Base-by-base conservation (phyloP, 2,113 vertebrate genomes). In the Columbina picui region DNA sequence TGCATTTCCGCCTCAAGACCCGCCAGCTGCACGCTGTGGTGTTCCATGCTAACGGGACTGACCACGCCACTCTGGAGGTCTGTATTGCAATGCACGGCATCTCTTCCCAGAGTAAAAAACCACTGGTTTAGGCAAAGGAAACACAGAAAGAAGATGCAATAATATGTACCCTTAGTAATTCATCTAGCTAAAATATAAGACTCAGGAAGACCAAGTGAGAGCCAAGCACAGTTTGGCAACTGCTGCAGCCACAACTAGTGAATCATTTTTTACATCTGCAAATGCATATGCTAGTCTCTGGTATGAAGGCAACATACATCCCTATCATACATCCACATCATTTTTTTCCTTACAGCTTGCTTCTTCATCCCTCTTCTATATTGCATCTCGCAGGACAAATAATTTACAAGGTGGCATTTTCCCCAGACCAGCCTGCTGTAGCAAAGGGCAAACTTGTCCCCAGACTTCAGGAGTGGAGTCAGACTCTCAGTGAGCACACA, bases 1-100 rank as follows among this genome's bases (percentile, higher is more conserved):
- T 99, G 74, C 98, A 97, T 2, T 98, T 99, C 64, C 98, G 94
- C n/a, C 97, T 99, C 87, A 99, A 97, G 97, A 99, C 99, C 0
- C 97, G 93, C n/a, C 98, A 99, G 94, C 79, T 96, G 2, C 94
- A 98, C 0, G 98, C 98, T 2, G 39, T 99, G 10, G 61, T 99
- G 38, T 86, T 98, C 95, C 69, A 96, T 4, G 93, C 98, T 77
- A 98, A 98, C 3, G 97, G 98, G 27, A 97, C 98, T 13, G 97
- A 98, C 81, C 97, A 97, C 25, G 93, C 98, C 36, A 70, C 95
- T 10, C 79, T 99, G 73, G 98, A 99, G 99, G 99, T 99, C 98
- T 7, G 95, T 29, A 12, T 12, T 45, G 8, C 59, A 67, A 5
- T 4, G 12, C n/a, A 27, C 1, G 43, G 39, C 16, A 18, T 16